These are phyloP conservation scores for Liparis tanakae DNA, from an alignment of 2,797 vertebrate species.

Conservation along the genomic window DNA sequence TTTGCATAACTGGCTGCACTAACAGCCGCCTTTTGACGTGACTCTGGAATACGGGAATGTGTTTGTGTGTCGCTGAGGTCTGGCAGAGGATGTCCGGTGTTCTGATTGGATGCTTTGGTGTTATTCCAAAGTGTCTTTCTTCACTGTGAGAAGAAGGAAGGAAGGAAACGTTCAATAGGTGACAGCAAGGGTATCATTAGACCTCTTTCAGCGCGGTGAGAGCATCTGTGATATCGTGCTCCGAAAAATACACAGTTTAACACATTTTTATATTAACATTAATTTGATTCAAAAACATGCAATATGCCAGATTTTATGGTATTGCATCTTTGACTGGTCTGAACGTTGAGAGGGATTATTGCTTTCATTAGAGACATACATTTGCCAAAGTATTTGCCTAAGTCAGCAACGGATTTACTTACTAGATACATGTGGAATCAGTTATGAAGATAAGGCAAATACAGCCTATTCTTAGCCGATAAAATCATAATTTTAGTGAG, in stretches of 20 bases:
- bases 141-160: constrained; percentile 29
- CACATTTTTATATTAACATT: constrained; percentile 22
- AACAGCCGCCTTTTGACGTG: constrained; percentile 38
- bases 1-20: constrained; percentile 56
- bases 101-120: constrained; percentile 20
- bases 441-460: constrained; percentile 5
- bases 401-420: constrained; percentile 10
- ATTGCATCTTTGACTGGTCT: not conserved
- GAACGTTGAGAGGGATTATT: not conserved
- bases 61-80: constrained; percentile 18
- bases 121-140: constrained; percentile 4
- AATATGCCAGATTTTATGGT: not conserved
- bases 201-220: constrained; percentile 15
- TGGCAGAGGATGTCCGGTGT: constrained; percentile 41
- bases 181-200: constrained; percentile 46
- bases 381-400: not conserved
- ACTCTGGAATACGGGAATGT: constrained; percentile 49
- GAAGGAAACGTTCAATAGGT: constrained; percentile 44
- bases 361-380: not conserved
- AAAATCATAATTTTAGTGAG: not conserved
- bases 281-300: constrained; percentile 2
- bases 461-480: not conserved
- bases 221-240: constrained; percentile 18
- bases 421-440: not conserved
- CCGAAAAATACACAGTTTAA: not conserved